Conservation (phyloP, 2,113 vertebrate species). For the Megaptera novaeangliae region DNA sequence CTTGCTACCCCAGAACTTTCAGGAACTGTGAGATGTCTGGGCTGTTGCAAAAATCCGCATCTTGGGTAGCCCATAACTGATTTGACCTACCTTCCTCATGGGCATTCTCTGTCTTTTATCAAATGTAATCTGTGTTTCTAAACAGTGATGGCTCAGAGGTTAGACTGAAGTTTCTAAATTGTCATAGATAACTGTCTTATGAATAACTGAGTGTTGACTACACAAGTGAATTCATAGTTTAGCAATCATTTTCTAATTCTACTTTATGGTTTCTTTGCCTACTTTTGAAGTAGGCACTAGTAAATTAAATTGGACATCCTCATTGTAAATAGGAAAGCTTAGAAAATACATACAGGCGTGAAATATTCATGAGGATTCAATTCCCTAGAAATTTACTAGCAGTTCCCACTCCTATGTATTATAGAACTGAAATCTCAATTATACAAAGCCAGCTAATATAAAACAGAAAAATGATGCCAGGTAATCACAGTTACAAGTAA, state of each 20-base stretch:
- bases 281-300: slow-evolving; percentile 50
- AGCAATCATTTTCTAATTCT: slow-evolving; percentile 69
- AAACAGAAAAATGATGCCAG: slow-evolving; percentile 60
- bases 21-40: not conserved
- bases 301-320: slow-evolving; percentile 72
- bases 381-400: slow-evolving; percentile 62
- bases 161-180: slow-evolving; percentile 41
- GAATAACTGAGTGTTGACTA: slow-evolving; percentile 62
- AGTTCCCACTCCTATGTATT: slow-evolving; percentile 48
- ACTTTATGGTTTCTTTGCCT: slow-evolving; percentile 66
- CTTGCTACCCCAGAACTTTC: not conserved
- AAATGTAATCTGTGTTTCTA: not conserved
- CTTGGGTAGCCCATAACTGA: not conserved
- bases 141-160: slow-evolving; percentile 32
- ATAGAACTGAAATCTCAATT: slow-evolving; percentile 69
- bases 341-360: slow-evolving; percentile 56
- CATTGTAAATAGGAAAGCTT: slow-evolving; percentile 63
- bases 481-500: slow-evolving; percentile 63
- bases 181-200: slow-evolving; percentile 41
- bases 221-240: slow-evolving; percentile 63
- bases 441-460: slow-evolving; percentile 68
- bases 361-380: slow-evolving; percentile 73
- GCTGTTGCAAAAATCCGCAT: not conserved
- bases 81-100: not conserved
- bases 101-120: not conserved